These are phyloP conservation scores for Drosophila ironensis DNA, from an alignment of 1,140 invertebrate species.

Conservation along the genomic window DNA sequence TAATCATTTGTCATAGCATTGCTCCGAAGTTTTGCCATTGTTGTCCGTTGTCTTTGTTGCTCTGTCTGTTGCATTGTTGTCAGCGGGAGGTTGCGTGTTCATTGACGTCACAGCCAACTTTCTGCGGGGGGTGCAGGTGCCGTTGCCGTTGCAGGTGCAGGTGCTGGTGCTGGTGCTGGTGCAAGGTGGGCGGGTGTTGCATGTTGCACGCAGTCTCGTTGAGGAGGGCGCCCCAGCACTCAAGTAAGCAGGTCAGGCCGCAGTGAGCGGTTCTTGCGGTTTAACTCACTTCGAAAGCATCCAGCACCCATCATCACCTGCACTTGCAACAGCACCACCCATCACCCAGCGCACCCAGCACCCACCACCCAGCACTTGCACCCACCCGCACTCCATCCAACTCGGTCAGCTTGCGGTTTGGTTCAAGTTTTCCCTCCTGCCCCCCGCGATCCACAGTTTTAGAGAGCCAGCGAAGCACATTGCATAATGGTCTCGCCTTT, in stretches of 20 bases:
- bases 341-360: slow-evolving; percentile 2
- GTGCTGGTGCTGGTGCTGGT: no score
- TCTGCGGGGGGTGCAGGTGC: background rate
- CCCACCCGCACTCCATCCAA: slow-evolving; percentile 3
- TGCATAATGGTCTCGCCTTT: slow-evolving; percentile 22
- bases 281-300: slow-evolving; percentile 35
- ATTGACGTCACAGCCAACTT: slow-evolving; percentile 64
- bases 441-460: slow-evolving; percentile 7
- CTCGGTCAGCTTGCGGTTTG: slow-evolving; percentile 53
- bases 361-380: background rate
- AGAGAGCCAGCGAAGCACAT: background rate
- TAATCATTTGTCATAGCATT: slow-evolving; percentile 67
- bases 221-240: slow-evolving; percentile 35
- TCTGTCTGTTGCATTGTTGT: slow-evolving; percentile 62
- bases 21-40: slow-evolving; percentile 36
- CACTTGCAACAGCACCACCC: background rate
- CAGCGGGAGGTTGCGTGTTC: slow-evolving; percentile 54
- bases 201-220: slow-evolving; percentile 68
- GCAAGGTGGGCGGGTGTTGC: slow-evolving; percentile 25
- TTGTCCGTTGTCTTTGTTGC: slow-evolving; percentile 16
- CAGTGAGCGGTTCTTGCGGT: slow-evolving; percentile 72
- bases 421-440: slow-evolving; percentile 43
- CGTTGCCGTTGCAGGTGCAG: no score
- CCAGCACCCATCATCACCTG: background rate
- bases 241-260: slow-evolving; percentile 73